Evolutionary conservation across 2,888 invertebrate genomes (phyloP), one percentile per base, ranked within the genome.

Genomic region (Diarsia brunnea): DNA sequence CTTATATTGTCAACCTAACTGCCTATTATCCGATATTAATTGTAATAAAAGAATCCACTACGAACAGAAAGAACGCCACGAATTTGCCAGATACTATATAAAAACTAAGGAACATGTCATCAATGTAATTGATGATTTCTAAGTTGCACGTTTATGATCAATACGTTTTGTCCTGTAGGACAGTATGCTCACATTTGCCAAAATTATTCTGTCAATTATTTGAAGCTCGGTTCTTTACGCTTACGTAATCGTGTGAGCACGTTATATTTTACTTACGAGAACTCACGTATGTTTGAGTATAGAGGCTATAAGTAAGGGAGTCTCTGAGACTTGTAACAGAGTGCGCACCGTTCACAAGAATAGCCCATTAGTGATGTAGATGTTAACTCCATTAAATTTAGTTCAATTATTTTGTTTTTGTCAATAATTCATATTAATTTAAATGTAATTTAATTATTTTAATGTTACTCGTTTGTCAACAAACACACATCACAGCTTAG

Each of bases 321-420:
- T 83, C 79, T 80, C 74, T 65, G 78, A 81, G 78, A 80, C 68
- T 75, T 61, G 51, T n/a, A 53, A 61, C 68, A 55, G 78, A 78
- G 75, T 78, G 82, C 83, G 81, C 84, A 78, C 78, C 82, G 84
- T 84, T 76, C 85, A 79, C 74, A 82, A 74, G 82, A 81, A 84
- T 82, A 82, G 87, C 85, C 89, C 84, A 55, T 78, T 87, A 85
- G 84, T 85, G 85, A 84, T 82, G 84, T 87, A 88, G 79, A 63
- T 79, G 73, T 79, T 89, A 85, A 84, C 82, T 87, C 71, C 77
- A 78, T 85, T 82, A 70, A 81, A 84, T 84, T 88, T 88, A 85
- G 84, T 84, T 86, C 75, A 88, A 87, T 87, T 87, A 80, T 73
- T 82, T 84, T 66, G 86, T 87, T 85, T 84, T 84, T 80, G 78